These are phyloP conservation scores for Keiferia lycopersicella DNA, from an alignment of 2,888 invertebrate genomes.

Conservation along the genomic window DNA sequence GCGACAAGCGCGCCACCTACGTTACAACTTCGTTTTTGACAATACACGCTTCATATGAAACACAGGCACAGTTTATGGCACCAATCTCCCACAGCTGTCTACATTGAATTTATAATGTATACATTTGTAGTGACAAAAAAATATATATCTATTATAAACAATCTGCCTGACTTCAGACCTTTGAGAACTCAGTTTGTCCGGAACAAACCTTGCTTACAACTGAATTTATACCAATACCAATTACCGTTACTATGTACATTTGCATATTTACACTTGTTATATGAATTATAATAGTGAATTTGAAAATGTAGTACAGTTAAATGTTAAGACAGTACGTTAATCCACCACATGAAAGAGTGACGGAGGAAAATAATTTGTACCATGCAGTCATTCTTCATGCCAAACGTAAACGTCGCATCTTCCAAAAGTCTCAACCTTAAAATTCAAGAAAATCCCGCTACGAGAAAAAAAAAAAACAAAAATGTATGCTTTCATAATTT, in stretches of 20 bases:
- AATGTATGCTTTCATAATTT: too few species aligned
- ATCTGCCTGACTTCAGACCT: too few species aligned
- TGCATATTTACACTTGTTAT: neutral
- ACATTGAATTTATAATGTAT: too few species aligned
- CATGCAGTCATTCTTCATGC: constrained; percentile 3
- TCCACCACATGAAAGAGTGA: neutral
- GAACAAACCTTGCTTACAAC: too few species aligned
- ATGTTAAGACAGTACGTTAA: neutral
- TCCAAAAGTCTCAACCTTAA: neutral
- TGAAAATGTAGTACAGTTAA: neutral
- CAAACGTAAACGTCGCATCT: neutral
- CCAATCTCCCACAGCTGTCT: too few species aligned
- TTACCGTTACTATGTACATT: neutral
- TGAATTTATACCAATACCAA: neutral
- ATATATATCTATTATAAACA: too few species aligned
- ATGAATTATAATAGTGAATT: neutral
- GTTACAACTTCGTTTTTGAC: constrained; percentile 41
- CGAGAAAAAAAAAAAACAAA: too few species aligned
- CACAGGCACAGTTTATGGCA: too few species aligned
- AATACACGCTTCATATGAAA: constrained; percentile 31
- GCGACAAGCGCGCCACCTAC: constrained; percentile 88
- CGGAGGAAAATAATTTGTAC: neutral
- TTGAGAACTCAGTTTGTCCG: too few species aligned
- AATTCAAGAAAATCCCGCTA: neutral
- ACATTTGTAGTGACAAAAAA: too few species aligned